A percentile compares a stretch with the other conserved stretches of the same genome.
Evolutionary conservation across 2,113 vertebrate genomes (phyloP).

Genomic region (Lasiurus cinereus): DNA sequence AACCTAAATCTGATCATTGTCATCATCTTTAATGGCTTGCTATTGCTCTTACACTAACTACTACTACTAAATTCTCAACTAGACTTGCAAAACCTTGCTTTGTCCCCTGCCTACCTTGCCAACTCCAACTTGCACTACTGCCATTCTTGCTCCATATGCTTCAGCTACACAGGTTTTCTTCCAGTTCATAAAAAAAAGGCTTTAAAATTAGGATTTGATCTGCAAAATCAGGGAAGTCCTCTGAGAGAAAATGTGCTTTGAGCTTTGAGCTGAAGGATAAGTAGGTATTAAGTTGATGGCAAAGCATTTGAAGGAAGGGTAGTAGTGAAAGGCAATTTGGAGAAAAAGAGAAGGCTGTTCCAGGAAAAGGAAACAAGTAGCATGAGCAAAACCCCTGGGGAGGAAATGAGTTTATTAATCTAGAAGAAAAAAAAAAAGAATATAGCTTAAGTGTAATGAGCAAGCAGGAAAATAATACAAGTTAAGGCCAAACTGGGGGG

Average conservation of each 20-base stretch:
- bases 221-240: slow-evolving; percentile 32
- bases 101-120: not conserved
- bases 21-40: not conserved
- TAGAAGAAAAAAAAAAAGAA: not conserved
- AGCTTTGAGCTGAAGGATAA: not conserved
- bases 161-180: slow-evolving; percentile 2
- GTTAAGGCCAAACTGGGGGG: not conserved
- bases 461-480: not conserved
- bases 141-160: not conserved
- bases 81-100: not conserved
- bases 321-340: not conserved
- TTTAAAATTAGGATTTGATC: not conserved
- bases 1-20: slow-evolving; percentile 34
- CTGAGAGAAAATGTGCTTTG: not conserved
- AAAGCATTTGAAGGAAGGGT: too few relatives aligned
- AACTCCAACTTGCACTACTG: not conserved
- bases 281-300: not conserved
- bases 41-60: not conserved
- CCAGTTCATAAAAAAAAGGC: not conserved
- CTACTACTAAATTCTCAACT: not conserved
- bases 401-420: slow-evolving; percentile 27
- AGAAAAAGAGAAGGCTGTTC: not conserved
- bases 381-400: not conserved
- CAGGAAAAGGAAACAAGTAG: not conserved
- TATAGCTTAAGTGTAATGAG: not conserved